Conservation (phyloP, 2,888 invertebrate genomes). For the Clitarchus hookeri region DNA sequence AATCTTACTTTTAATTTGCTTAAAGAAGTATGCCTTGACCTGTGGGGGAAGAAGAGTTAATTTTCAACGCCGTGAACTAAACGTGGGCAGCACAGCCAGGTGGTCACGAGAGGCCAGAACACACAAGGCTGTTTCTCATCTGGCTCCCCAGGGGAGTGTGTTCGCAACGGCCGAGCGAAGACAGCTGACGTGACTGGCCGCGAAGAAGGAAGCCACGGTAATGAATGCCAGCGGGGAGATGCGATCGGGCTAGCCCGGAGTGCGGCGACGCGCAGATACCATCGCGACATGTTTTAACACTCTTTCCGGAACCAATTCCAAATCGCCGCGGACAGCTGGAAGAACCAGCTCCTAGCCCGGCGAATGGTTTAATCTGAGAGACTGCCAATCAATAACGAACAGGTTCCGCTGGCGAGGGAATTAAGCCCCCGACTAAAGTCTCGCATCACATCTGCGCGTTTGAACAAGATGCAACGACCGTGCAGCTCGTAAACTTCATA, state of each 20-base stretch:
- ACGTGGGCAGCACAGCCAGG: too few species aligned
- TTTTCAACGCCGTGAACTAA: too few species aligned
- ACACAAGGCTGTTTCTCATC: too few species aligned
- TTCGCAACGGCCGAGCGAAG: not conserved
- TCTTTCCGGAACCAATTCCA: not conserved
- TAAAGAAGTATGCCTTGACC: too few species aligned
- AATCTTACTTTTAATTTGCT: too few species aligned
- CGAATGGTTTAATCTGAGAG: slow-evolving; percentile 3
- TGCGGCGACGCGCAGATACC: not conserved
- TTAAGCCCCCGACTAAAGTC: not conserved
- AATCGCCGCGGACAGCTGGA: too few species aligned
- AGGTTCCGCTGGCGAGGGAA: not conserved
- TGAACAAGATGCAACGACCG: too few species aligned
- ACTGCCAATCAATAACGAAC: not conserved
- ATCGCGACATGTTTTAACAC: not conserved
- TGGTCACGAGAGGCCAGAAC: too few species aligned
- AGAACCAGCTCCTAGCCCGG: not conserved
- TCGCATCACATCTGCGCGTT: not conserved
- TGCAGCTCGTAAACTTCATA: too few species aligned
- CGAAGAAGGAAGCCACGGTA: not conserved
- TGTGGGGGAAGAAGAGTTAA: too few species aligned
- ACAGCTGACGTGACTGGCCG: not conserved
- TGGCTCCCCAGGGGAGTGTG: too few species aligned
- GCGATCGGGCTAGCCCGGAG: too few species aligned
- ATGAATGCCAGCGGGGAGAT: not conserved